These are phyloP conservation scores for Hypanus sabinus DNA, from an alignment of 2,113 vertebrate species.

Conservation along the genomic window DNA sequence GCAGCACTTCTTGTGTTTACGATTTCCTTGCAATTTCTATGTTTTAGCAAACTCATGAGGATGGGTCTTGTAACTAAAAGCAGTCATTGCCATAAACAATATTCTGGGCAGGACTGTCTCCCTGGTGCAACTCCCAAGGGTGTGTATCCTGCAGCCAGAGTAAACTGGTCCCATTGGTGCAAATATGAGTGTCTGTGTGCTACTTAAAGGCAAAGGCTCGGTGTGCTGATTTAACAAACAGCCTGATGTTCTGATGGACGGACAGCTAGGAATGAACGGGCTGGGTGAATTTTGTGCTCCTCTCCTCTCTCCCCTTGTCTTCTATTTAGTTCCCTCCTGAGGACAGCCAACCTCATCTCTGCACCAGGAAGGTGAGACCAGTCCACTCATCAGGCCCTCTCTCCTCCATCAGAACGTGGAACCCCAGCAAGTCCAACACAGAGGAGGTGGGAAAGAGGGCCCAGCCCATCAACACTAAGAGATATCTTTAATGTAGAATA, in stretches of 20 bases:
- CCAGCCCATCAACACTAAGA: too few species aligned
- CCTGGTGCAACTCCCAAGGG: background rate
- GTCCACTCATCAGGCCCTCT: background rate
- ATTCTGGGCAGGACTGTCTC: background rate
- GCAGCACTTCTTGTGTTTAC: too few species aligned
- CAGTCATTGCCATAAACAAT: background rate
- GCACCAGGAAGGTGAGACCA: background rate
- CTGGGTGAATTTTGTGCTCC: background rate
- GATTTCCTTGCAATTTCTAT: background rate
- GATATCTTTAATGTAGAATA: too few species aligned
- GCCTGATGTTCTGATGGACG: background rate
- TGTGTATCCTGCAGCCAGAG: background rate
- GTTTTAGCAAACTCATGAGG: background rate
- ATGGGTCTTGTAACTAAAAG: background rate
- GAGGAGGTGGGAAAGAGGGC: too few species aligned
- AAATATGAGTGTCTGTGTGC: background rate
- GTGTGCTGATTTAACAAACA: background rate
- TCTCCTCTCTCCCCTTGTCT: too few species aligned
- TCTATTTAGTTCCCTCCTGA: background rate
- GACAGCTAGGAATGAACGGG: background rate
- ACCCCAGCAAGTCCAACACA: too few species aligned
- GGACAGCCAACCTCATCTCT: background rate
- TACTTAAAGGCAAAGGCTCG: background rate
- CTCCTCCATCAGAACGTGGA: background rate
- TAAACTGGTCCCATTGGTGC: background rate